Conservation (phyloP, 2,888 invertebrate species). For the Aradus depressus region DNA sequence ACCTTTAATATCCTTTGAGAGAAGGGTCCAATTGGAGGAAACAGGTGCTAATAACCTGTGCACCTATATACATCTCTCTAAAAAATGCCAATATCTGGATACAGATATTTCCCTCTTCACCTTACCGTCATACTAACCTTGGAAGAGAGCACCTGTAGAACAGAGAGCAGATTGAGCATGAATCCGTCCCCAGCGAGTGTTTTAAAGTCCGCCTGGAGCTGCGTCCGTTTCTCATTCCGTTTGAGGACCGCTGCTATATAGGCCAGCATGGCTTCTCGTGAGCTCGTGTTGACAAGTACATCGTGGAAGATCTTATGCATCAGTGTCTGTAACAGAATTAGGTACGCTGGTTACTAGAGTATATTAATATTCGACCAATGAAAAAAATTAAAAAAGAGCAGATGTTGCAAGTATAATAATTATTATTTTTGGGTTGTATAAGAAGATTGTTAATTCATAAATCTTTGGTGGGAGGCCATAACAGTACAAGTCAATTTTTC, state of each 20-base stretch:
- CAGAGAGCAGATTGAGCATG: conserved; percentile 85
- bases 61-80: too few species aligned
- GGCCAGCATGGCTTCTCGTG: conserved; percentile 64
- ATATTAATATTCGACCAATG: neutral
- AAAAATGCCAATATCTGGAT: too few species aligned
- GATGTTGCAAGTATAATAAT: neutral
- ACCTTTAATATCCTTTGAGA: too few species aligned
- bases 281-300: conserved; percentile 67
- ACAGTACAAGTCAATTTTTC: neutral
- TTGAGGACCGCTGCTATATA: conserved; percentile 68
- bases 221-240: conserved; percentile 75
- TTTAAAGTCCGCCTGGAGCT: conserved; percentile 80
- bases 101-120: too few species aligned
- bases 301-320: conserved; percentile 74
- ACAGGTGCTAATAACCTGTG: too few species aligned
- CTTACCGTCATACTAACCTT: too few species aligned
- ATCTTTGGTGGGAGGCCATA: neutral
- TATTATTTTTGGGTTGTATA: neutral
- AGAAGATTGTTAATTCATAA: neutral
- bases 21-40: too few species aligned
- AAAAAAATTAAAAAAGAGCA: neutral
- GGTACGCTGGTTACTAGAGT: neutral
- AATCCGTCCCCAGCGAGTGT: conserved; percentile 86
- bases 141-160: conserved; percentile 78
- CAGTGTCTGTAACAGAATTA: conserved; percentile 48